Conservation (phyloP, 2,113 vertebrate genomes). For the Hippocampus comes region DNA sequence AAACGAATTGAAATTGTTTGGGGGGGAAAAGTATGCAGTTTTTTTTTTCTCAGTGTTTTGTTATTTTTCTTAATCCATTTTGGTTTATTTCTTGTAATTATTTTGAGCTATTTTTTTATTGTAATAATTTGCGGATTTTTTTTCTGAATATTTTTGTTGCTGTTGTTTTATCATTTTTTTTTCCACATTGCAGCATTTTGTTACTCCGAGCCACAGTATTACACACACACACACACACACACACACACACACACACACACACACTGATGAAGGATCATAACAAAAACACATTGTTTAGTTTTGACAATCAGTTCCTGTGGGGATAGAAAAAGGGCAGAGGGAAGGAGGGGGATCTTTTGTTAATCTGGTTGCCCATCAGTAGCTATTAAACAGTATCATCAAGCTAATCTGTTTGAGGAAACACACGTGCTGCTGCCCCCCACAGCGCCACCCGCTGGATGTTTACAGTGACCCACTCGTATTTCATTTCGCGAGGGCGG, state of each 20-base stretch:
- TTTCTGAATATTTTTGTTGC: not conserved
- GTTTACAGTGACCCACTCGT: constrained; percentile 32
- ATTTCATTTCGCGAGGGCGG: constrained; percentile 22
- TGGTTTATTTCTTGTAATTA: not conserved
- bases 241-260: not conserved
- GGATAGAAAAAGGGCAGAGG: not conserved
- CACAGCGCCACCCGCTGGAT: constrained; percentile 19
- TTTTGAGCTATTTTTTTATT: not conserved
- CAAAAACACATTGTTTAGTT: constrained; percentile 30
- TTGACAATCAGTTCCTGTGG: not conserved
- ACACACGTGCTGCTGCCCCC: constrained; percentile 1
- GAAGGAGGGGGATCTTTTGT: constrained; percentile 10
- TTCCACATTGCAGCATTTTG: not conserved
- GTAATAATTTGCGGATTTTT: not conserved
- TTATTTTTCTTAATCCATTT: not conserved
- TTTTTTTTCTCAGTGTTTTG: not conserved
- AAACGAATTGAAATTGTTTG: too few species aligned
- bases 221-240: not conserved
- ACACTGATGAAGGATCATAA: not conserved
- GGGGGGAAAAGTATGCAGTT: not conserved
- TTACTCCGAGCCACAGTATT: too few species aligned
- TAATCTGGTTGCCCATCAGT: constrained; percentile 26
- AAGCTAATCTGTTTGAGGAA: constrained; percentile 46
- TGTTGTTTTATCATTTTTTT: not conserved
- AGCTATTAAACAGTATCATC: constrained; percentile 52